phyloP scores from a whole-genome alignment of 2,888 invertebrate species.

The Dinocampus coccinellae region DNA sequence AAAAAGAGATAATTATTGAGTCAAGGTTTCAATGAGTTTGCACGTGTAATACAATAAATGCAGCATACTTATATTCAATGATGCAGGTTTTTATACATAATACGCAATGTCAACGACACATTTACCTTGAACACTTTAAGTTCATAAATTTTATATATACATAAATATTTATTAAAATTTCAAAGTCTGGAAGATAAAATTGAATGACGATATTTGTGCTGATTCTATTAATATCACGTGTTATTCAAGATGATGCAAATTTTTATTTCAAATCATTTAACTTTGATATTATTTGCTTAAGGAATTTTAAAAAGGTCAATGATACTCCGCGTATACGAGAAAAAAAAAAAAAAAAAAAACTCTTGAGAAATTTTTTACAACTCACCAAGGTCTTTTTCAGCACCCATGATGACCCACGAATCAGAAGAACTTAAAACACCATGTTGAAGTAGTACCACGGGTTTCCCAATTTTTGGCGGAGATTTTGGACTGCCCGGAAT shows the following conservation, averaged over 20 bases:
- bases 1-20: neutral
- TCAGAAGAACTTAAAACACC: slow-evolving; percentile 59
- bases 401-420: slow-evolving; percentile 57
- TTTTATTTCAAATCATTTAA: neutral
- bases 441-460: slow-evolving; percentile 56
- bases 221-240: neutral
- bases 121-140: neutral
- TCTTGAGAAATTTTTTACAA: neutral
- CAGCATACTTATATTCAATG: neutral
- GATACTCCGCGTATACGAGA: neutral
- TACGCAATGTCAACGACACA: neutral
- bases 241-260: neutral
- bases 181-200: neutral
- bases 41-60: neutral
- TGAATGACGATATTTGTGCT: neutral
- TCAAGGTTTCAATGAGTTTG: slow-evolving; percentile 15
- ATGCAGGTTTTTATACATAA: neutral
- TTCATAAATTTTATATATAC: neutral
- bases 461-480: slow-evolving; percentile 47
- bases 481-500: slow-evolving; percentile 55
- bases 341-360: slow-evolving; percentile 9
- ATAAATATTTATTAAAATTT: neutral
- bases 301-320: neutral
- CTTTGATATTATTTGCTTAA: neutral
- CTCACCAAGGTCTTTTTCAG: slow-evolving; percentile 60